Base-by-base conservation (phyloP, 2,888 invertebrate genomes). In the Eupithecia inturbata region DNA sequence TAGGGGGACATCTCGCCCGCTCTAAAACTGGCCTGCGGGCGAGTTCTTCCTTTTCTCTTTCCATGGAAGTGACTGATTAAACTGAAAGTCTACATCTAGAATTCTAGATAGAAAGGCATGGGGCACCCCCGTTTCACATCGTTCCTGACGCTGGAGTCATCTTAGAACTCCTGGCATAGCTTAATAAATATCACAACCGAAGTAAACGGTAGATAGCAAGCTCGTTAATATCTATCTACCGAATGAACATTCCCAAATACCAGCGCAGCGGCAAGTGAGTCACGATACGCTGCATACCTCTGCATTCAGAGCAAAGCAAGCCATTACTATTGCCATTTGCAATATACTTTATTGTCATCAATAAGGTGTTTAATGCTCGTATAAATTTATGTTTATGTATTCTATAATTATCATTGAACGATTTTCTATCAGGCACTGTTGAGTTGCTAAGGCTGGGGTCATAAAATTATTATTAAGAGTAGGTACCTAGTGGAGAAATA, bases 281-380 rank as follows among this genome's bases (percentile, higher is more conserved):
- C 88, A 88, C 80, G 77, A 74, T 76, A 68, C 80, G 77, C 76
- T 82, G 80, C 84, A 85, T 85, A 84, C 83, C 83, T 85, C 81
- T 72, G 79, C 78, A 84, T 84, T 83, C 86, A 88, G 87, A 86
- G 36, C 69, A 33, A 33, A 57, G 41, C 39, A 80, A 79, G 78
- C 82, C 79, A 83, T 87, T 84, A 87, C 88, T 87, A 87, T 19
- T 64, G 88, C 36, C 62, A 31, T 62, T 62, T 31, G 62, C 26
- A 57, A 57, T 57, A 26, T 26, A 57, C 57, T 57, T 57, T 26
- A 57, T 14, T 26, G 26, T 26, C 26, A 57, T 57, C 57, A 57
- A 57, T 57, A 57, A 26, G 26, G 26, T 14, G 57, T 57, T 57
- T 57, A 57, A 57, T 5, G 57, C 57, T 26, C 57, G 12, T 57